Base-by-base conservation (phyloP, 2,888 invertebrate species). In the Archips crataeganus region DNA sequence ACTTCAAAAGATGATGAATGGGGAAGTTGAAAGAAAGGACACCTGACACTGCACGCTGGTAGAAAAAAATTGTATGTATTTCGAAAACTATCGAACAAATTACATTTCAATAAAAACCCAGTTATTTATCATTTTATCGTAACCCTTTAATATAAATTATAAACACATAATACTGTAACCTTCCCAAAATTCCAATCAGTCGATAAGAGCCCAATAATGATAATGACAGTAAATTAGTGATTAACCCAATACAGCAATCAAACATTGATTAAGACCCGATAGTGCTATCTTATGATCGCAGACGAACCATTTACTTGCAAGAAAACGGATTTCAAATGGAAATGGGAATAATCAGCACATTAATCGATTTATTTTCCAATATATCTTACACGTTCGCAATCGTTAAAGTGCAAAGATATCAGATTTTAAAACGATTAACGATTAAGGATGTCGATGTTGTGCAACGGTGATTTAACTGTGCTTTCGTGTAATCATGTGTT, bases 161-260 rank as follows among this genome's bases (percentile, higher is more conserved):
- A 63, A 34, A 23, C 62, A 45, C 45, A 47, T 47, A 45, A 13
- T 32, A 34, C 36, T 9, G 23, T 42, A 60, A 70, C 51, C 69
- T 60, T 70, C 51, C 64, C 51, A 45, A 74, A 54, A 60, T 61
- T 61, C 23, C n/a, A 70, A 65, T 70, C 51, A 51, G 60, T 23
- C 45, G 74, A 74, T 70, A 74, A 74, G 13, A 47, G 45, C 57
- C 73, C 45, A 70, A 74, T 74, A 74, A 23, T 74, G 69, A 74
- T 74, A 65, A 61, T 61, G 60, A 45, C 51, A 74, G 45, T 47
- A 69, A 74, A 42, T 66, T 23, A 60, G 60, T 63, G 59, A 69
- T 69, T 69, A 61, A 70, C 59, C 51, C 59, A 70, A 74, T 70
- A 74, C 70, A 65, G 60, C 74, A 69, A 74, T 65, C 60, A 70